A percentile compares a stretch with the other conserved stretches of the same genome.
phyloP scores from a whole-genome alignment of 2,113 vertebrate species.

The Mesitornis unicolor region DNA sequence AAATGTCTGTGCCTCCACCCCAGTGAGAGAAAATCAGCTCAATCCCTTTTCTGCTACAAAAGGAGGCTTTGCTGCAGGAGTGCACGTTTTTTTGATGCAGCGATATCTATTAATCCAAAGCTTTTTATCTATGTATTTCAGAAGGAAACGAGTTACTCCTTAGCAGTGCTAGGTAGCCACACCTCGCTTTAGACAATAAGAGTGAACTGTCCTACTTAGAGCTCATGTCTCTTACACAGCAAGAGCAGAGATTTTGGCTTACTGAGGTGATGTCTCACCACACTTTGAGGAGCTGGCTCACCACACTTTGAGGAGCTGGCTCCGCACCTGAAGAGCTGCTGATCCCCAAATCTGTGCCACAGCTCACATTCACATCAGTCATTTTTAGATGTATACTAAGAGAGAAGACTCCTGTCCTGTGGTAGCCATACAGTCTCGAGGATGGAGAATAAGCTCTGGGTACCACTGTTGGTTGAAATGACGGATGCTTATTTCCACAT shows the following conservation, averaged over 20 bases:
- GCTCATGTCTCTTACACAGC: not conserved
- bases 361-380: not conserved
- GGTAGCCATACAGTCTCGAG: not conserved
- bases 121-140: not conserved
- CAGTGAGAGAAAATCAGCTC: not conserved
- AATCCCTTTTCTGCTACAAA: not conserved
- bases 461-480: accelerated
- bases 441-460: not conserved
- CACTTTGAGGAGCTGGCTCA: not conserved
- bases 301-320: too few species aligned
- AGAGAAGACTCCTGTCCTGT: not conserved
- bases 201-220: not conserved
- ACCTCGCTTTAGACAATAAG: not conserved
- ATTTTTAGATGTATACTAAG: not conserved
- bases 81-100: not conserved
- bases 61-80: not conserved
- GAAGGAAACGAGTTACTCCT: not conserved
- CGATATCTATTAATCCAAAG: not conserved
- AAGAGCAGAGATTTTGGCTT: not conserved
- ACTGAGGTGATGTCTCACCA: not conserved
- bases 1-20: not conserved
- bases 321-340: not conserved
- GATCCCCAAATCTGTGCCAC: not conserved
- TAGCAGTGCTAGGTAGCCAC: not conserved
- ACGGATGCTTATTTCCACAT: not conserved